A percentile compares a stretch with the other conserved stretches of the same genome.
Conservation (phyloP, 2,888 invertebrate species). For the Tenthredo livida region DNA sequence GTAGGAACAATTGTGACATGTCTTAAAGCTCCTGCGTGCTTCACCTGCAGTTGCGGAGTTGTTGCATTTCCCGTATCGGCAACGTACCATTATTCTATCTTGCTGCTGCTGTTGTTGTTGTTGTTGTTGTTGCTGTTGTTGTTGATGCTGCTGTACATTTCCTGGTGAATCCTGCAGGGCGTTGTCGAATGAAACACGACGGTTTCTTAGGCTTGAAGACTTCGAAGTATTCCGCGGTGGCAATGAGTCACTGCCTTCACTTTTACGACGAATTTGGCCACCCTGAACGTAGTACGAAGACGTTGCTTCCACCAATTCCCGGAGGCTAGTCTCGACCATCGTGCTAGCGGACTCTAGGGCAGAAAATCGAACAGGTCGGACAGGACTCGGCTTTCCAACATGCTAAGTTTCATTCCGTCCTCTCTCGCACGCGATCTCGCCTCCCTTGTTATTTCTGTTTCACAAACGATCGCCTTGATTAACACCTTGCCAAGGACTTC, state of each 20-base stretch:
- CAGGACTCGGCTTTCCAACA: constrained; percentile 52
- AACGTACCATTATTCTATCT: constrained; percentile 83
- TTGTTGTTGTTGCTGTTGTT: constrained; percentile 53
- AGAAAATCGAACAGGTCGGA: constrained; percentile 53
- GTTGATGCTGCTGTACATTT: constrained; percentile 54
- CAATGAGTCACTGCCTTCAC: constrained; percentile 83
- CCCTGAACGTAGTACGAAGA: constrained; percentile 66
- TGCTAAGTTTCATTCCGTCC: constrained; percentile 52
- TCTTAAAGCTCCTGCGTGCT: constrained; percentile 92
- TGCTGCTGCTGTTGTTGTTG: constrained; percentile 53
- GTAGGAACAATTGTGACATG: constrained; percentile 97
- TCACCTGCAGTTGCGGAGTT: constrained; percentile 86
- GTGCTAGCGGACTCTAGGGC: constrained; percentile 74
- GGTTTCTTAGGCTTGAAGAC: constrained; percentile 62
- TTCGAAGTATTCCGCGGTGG: constrained; percentile 64
- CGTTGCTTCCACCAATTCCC: constrained; percentile 30
- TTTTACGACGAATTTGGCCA: constrained; percentile 79
- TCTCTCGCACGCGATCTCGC: constrained; percentile 41
- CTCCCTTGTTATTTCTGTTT: constrained; percentile 53
- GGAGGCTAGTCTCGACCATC: constrained; percentile 64
- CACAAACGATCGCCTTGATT: constrained; percentile 50
- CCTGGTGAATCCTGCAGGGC: constrained; percentile 56
- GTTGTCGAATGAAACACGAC: constrained; percentile 68
- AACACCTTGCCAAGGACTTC: neutral
- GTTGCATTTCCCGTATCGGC: constrained; percentile 91